Conservation (phyloP, 1,140 invertebrate species). For the Bombus pascuorum region DNA sequence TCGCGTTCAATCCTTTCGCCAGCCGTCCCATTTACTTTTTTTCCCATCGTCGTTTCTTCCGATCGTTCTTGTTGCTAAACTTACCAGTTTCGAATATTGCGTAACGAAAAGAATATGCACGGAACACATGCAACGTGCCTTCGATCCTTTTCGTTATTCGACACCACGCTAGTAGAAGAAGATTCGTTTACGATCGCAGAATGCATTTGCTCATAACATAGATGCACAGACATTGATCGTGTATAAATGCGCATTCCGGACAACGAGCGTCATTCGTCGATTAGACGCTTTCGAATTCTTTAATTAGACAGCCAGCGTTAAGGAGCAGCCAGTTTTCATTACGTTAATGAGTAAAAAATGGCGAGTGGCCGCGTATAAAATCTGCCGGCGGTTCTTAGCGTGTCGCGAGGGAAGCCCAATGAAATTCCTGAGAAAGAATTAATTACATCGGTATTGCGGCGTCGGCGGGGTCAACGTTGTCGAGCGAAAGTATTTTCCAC, state of each 20-base stretch:
- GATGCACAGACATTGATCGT: neutral
- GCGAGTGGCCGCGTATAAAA: slow-evolving; percentile 36
- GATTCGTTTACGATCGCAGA: neutral
- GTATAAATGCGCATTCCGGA: slow-evolving; percentile 53
- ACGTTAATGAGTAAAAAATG: slow-evolving; percentile 14
- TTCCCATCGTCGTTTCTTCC: neutral
- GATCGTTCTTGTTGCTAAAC: neutral
- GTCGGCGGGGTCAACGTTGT: slow-evolving; percentile 23
- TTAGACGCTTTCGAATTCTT: slow-evolving; percentile 55
- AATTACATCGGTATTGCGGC: slow-evolving; percentile 44
- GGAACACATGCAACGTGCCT: neutral
- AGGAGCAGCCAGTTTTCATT: slow-evolving; percentile 12
- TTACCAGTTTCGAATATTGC: neutral
- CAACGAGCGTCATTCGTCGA: slow-evolving; percentile 46
- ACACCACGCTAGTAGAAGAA: neutral
- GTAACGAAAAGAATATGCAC: neutral
- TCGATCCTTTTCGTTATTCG: neutral
- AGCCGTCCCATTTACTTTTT: neutral
- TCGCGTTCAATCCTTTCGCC: neutral
- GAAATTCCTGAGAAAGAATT: slow-evolving; percentile 54
- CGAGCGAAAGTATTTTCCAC: slow-evolving; percentile 47
- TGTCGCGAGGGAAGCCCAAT: slow-evolving; percentile 32
- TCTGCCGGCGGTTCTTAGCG: slow-evolving; percentile 22
- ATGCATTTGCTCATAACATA: slow-evolving; percentile 1
- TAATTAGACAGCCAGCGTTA: slow-evolving; percentile 49